phyloP scores from a whole-genome alignment of 2,797 vertebrate species.

The Lithobates sylvaticus region DNA sequence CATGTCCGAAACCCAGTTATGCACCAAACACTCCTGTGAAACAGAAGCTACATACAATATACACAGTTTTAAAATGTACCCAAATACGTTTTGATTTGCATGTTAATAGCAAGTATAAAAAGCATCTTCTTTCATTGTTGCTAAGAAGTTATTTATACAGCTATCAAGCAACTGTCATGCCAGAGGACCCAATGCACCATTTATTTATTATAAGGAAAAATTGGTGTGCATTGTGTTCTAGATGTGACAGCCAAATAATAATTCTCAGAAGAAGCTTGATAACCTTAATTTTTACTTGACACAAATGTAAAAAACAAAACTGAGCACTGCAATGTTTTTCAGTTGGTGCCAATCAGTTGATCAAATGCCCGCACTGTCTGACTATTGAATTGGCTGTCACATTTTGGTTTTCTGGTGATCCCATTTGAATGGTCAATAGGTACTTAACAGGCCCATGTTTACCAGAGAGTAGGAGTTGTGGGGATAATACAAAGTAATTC shows the following conservation, averaged over 20 bases:
- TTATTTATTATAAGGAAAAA: background rate
- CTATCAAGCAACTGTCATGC: background rate
- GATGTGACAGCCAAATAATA: slow-evolving; percentile 22
- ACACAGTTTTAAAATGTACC: no score
- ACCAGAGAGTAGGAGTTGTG: no score
- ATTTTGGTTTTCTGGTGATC: background rate
- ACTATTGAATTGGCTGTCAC: background rate
- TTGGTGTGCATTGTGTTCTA: background rate
- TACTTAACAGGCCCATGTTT: no score
- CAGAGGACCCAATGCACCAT: background rate
- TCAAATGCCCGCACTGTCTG: background rate
- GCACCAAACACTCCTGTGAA: background rate
- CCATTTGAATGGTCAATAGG: background rate
- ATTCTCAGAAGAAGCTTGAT: slow-evolving; percentile 27
- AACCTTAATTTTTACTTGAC: slow-evolving; percentile 36
- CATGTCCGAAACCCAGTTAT: background rate
- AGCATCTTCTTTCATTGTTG: no score
- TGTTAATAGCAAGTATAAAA: background rate
- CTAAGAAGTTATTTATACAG: background rate
- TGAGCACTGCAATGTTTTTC: background rate
- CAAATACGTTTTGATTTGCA: background rate
- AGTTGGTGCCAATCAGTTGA: background rate
- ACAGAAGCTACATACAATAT: background rate
- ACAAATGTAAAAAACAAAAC: background rate
- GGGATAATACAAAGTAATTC: no score